Evolutionary conservation across 1,140 invertebrate genomes (phyloP), one percentile per base, ranked within the genome.

Genomic region (Calephelis nemesis): DNA sequence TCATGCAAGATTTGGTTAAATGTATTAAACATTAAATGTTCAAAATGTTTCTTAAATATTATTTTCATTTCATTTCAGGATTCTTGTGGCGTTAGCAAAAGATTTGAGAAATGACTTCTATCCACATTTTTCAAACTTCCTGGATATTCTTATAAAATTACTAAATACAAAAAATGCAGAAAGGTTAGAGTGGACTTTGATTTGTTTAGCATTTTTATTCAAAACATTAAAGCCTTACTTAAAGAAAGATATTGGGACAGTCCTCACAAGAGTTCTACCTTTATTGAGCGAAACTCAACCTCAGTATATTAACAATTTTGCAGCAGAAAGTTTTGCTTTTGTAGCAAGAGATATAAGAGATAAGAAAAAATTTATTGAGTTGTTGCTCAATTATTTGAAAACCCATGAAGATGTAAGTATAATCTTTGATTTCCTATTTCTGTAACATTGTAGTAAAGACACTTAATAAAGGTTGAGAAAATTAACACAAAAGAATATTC

Each of bases 251-350:
- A 94, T 98, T 54, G 92, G 94, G 49, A 93, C 93, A 42, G 94
- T 98, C 0, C 95, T 97, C 70, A 94, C 95, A 62, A 92, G 95
- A 49, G 94, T 98, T 49, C 86, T 97, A 19, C 96, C 96, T 0
- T 83, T 98, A 1, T 82, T 98, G 7, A 94, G 94, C 71, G 94
- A 95, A 60, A 90, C 92, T 5, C 93, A 94, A 73, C 96, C 96
- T 65, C 93, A 94, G 64, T 97, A 98, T 81, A 95, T 98, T n/a
- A 95, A 95, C 73, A 95, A 95, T 84, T 98, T 98, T 94, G 97
- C 97, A n/a, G 96, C 97, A 1, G 97, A 98, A 91, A 97, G 97
- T 92, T 98, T 99, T 93, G 95, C 97, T 11, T 98, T 97, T 93
- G 95, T 98, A 1, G 96, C 97, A 7, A 92, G 97, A 71, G 98